Evolutionary conservation across 1,140 invertebrate genomes (phyloP), one percentile per base, ranked within the genome.

Genomic region (Oedothorax gibbosus): DNA sequence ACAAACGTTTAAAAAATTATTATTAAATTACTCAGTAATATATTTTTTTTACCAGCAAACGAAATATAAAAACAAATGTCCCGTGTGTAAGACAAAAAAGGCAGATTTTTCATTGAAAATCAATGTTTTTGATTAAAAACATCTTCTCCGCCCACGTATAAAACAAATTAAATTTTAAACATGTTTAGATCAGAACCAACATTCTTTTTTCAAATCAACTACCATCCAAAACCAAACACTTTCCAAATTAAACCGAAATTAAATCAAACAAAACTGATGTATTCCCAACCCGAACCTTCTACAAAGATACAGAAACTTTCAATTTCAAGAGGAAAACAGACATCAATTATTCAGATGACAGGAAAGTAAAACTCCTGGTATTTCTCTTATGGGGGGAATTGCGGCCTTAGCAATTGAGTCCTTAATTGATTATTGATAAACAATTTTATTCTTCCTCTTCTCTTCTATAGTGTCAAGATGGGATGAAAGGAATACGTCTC

Each of bases 361-460:
- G 80, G 73, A 82, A 82, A 73, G 56, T 73, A 60, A 64, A 15
- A 51, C 72, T 21, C 18, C 56, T 21, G 79, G 69, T 20, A 15
- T 71, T 81, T 57, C 62, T 49, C 8, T 15, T 20, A 51, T 57
- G 49, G 69, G 50, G 49, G 77, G 35, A 50, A n/a, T n/a, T 35
- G 57, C 15, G 66, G 18, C 15, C 51, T 20, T 73, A 50, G 65
- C 68, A 69, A 82, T 82, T 82, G 80, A 82, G 56, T 35, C 57
- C 80, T 82, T 82, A 71, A 82, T 82, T 82, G 80, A 82, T 82
- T 82, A 82, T 82, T 82, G 80, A 82, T 82, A 82, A 82, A 82
- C 80, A 82, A 82, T 82, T 82, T 71, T 73, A 35, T 18, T 73
- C 69, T 35, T 54, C 78, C 66, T 54, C 65, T 68, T 57, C 57